Conservation (phyloP, 1,140 invertebrate species). For the Belonocnema kinseyi region DNA sequence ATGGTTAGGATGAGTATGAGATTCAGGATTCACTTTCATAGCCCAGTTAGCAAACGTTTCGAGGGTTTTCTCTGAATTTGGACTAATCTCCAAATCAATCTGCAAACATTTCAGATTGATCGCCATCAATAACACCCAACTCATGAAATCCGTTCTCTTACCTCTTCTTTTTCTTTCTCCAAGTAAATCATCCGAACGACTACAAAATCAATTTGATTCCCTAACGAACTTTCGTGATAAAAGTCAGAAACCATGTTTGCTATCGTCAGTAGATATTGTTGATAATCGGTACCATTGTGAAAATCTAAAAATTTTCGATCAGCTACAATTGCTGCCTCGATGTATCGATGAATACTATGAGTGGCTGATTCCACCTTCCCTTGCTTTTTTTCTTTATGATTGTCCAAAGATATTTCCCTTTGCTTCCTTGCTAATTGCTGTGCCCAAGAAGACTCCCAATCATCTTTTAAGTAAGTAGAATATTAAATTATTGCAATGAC, state of each 20-base stretch:
- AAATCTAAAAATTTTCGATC: slow-evolving; percentile 82
- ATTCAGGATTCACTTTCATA: slow-evolving; percentile 80
- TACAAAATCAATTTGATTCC: slow-evolving; percentile 82
- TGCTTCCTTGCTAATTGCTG: slow-evolving; percentile 65
- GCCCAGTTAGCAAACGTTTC: slow-evolving; percentile 84
- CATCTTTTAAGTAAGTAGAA: slow-evolving; percentile 42
- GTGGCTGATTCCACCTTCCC: slow-evolving; percentile 36
- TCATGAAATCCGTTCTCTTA: slow-evolving; percentile 35
- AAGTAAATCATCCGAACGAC: slow-evolving; percentile 79
- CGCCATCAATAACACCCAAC: neutral
- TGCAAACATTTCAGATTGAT: slow-evolving; percentile 37
- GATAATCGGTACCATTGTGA: slow-evolving; percentile 79
- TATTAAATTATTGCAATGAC: no score
- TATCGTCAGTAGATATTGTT: slow-evolving; percentile 82
- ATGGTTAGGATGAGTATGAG: slow-evolving; percentile 82
- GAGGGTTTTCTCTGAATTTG: slow-evolving; percentile 79
- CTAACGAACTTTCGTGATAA: slow-evolving; percentile 80
- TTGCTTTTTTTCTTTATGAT: slow-evolving; percentile 31
- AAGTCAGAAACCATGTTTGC: slow-evolving; percentile 84
- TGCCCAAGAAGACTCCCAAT: slow-evolving; percentile 74
- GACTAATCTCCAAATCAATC: slow-evolving; percentile 76
- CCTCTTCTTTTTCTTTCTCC: slow-evolving; percentile 75
- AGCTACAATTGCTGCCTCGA: slow-evolving; percentile 81
- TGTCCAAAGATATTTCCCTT: slow-evolving; percentile 46
- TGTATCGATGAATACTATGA: slow-evolving; percentile 75